phyloP scores from a whole-genome alignment of 2,113 vertebrate genomes.

The Takifugu bimaculatus region DNA sequence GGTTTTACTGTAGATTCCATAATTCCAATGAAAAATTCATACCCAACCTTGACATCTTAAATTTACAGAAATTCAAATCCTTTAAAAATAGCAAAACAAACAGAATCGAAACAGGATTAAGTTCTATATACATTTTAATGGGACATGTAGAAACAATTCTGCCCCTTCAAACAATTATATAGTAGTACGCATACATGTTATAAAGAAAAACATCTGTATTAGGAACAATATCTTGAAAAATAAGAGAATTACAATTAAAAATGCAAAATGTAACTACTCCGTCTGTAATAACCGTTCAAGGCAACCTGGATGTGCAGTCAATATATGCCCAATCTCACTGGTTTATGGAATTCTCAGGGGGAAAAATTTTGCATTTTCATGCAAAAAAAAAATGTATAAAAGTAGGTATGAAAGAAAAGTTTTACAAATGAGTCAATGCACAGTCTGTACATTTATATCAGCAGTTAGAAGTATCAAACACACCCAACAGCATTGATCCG shows the following conservation, averaged over 20 bases:
- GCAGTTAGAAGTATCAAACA: neutral
- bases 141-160: slow-evolving; percentile 25
- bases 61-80: too few relatives aligned
- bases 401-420: slow-evolving; percentile 9
- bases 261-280: neutral
- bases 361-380: neutral
- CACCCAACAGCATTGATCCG: slow-evolving; percentile 13
- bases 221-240: slow-evolving; percentile 19
- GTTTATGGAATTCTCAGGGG: neutral
- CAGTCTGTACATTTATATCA: slow-evolving; percentile 4
- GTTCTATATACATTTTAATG: slow-evolving; percentile 46
- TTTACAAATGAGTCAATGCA: slow-evolving; percentile 2
- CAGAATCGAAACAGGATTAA: slow-evolving; percentile 19
- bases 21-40: too few relatives aligned
- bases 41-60: too few relatives aligned
- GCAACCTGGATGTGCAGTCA: too few relatives aligned
- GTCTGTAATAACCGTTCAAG: too few relatives aligned
- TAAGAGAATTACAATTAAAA: slow-evolving; percentile 9
- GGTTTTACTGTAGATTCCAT: too few relatives aligned
- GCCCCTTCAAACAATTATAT: slow-evolving; percentile 16
- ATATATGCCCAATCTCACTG: neutral
- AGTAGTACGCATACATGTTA: slow-evolving; percentile 6
- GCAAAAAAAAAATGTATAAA: slow-evolving; percentile 11
- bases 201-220: slow-evolving; percentile 10
- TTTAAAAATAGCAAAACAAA: neutral